Evolutionary conservation across 2,113 vertebrate species (phyloP).

Genomic region (Nyctibius bracteatus): DNA sequence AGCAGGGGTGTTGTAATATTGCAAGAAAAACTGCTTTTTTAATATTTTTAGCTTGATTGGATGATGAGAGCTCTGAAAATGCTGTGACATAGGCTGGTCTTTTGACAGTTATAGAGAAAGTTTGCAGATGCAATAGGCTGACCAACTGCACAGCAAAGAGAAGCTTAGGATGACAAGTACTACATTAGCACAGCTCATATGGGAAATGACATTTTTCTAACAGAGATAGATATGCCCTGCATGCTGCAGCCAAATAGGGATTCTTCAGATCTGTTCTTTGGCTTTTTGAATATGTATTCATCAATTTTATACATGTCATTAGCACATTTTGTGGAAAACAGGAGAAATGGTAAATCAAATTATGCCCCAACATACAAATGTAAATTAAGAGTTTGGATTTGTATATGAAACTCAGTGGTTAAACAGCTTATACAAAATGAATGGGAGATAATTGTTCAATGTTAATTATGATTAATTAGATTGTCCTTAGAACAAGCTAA

Average conservation of each 20-base stretch:
- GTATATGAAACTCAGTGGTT: background rate
- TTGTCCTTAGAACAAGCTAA: background rate
- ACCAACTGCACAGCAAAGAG: constrained; percentile 27
- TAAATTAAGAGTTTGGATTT: background rate
- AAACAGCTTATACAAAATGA: background rate
- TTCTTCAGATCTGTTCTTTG: constrained; percentile 23
- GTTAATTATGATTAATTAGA: background rate
- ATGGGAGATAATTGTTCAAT: background rate
- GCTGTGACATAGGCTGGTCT: background rate
- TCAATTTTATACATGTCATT: constrained; percentile 42
- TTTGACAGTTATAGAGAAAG: background rate
- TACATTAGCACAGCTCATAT: constrained; percentile 34
- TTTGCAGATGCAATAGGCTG: constrained; percentile 11
- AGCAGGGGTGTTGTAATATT: background rate
- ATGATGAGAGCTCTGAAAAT: constrained; percentile 26
- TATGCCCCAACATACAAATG: constrained; percentile 15
- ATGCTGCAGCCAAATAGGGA: background rate
- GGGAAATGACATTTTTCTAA: constrained; percentile 40
- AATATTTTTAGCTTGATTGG: background rate
- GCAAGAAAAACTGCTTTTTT: background rate
- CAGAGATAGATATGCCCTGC: background rate
- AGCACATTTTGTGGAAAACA: constrained; percentile 41
- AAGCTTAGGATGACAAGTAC: background rate
- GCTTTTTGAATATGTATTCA: constrained; percentile 29
- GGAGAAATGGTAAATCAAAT: constrained; percentile 31